Base-by-base conservation (phyloP, 2,113 vertebrate species). In the Theropithecus gelada region DNA sequence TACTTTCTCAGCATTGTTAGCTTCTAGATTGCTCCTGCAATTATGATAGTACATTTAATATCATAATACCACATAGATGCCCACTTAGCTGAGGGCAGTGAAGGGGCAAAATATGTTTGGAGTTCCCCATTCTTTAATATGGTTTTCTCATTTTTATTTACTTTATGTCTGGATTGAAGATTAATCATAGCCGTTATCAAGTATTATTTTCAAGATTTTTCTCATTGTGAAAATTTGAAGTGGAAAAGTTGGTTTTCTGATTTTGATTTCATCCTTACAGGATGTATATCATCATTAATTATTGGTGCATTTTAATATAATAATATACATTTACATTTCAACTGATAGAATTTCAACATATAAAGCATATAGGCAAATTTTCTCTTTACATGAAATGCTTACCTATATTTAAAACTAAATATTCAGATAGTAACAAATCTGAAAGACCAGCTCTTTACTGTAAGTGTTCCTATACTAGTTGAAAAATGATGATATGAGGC, bases 261-360 rank as follows among this genome's bases (percentile, higher is more conserved):
- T 88, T 59, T 97, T 83, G 68, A 94, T 35, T 64, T 84, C 59
- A 92, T 64, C 40, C 18, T 95, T 27, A 50, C n/a, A 79, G 86
- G 5, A 43, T 68, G 2, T 92, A 72, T 68, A 35, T 66, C 32
- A n/a, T 85, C 57, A 30, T 61, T 92, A 79, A 38, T 90, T 79
- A n/a, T 83, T 88, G 64, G 8, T 48, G 48, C 16, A 38, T 93
- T 81, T 88, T 84, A 95, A 80, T 73, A 83, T 55, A 52, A 2
- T 87, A 43, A 64, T 93, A 66, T 8, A 50, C 16, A 79, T 84
- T 93, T 76, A 40, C 17, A 17, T 91, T 93, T 93, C 82, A 92
- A 1, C 52, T 90, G 20, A 84, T 22, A 88, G n/a, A 82, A 93
- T 90, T 90, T 86, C 35, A 88, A 14, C 48, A 45, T 80, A 9